Conservation (phyloP, 2,797 vertebrate species). For the Syngnathus rostellatus region DNA sequence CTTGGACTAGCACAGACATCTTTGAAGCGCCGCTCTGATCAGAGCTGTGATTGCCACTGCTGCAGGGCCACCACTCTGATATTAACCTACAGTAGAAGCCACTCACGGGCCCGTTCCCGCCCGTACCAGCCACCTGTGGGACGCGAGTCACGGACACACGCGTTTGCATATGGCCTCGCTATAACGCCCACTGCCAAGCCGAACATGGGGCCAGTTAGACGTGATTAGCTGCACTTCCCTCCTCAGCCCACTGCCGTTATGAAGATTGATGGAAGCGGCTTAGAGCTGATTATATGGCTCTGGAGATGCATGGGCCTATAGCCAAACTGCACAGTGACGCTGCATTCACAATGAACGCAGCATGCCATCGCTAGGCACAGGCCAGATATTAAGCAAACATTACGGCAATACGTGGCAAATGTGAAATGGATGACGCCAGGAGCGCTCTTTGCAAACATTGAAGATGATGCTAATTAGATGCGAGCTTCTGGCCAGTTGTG, state of each 20-base stretch:
- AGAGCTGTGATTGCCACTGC: conserved; percentile 61
- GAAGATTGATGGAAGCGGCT: conserved; percentile 72
- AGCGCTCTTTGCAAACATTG: conserved; percentile 61
- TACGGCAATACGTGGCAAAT: conserved; percentile 55
- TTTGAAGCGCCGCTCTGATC: conserved; percentile 61
- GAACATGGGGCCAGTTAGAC: conserved; percentile 63
- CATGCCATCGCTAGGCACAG: conserved; percentile 47
- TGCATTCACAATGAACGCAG: conserved; percentile 60
- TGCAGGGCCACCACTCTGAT: conserved; percentile 59
- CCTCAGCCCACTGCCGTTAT: conserved; percentile 63
- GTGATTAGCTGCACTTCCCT: conserved; percentile 65
- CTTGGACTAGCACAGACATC: conserved; percentile 57
- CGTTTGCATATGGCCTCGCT: conserved; percentile 55
- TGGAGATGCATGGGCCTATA: conserved; percentile 64
- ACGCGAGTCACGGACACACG: conserved; percentile 26
- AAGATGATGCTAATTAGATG: conserved; percentile 71
- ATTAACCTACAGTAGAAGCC: conserved; percentile 63
- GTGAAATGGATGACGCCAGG: conserved; percentile 61
- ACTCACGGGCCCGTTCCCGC: conserved; percentile 51
- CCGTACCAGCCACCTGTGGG: conserved; percentile 45
- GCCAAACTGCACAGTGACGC: conserved; percentile 62
- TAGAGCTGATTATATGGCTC: conserved; percentile 66
- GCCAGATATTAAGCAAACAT: conserved; percentile 56
- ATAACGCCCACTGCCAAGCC: conserved; percentile 51
- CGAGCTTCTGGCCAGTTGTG: conserved; percentile 62